Percentiles rank a stretch among this genome's conserved stretches.
Evolutionary conservation across 1,140 invertebrate genomes (phyloP).

Genomic region (Lineus longissimus): DNA sequence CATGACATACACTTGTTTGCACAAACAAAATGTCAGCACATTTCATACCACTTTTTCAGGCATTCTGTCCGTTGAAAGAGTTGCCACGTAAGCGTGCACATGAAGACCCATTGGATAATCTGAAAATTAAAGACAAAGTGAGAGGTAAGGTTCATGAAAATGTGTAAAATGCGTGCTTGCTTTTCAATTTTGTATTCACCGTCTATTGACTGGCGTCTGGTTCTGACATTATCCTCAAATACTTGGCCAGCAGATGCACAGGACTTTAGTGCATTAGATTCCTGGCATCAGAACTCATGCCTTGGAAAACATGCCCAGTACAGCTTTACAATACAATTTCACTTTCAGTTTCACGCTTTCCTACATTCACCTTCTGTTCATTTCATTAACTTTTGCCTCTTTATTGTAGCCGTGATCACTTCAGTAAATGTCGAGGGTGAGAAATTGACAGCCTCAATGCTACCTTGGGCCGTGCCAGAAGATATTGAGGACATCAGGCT

Average conservation of each 20-base stretch:
- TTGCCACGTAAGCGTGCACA: conserved; percentile 73
- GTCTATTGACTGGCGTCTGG: neutral
- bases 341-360: no score
- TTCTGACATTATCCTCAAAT: neutral
- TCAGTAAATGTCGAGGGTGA: neutral
- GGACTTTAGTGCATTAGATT: no score
- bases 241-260: no score
- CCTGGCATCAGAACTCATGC: no score
- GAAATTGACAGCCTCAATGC: conserved; percentile 8
- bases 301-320: no score
- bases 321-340: no score
- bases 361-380: no score
- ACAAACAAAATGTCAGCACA: neutral
- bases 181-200: neutral
- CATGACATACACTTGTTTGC: conserved; percentile 19
- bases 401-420: neutral
- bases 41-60: conserved; percentile 53
- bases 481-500: neutral
- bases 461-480: neutral
- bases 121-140: conserved; percentile 69
- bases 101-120: conserved; percentile 68
- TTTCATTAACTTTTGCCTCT: no score
- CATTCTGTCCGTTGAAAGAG: conserved; percentile 66
- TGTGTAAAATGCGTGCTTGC: conserved; percentile 7
- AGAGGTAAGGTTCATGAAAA: conserved; percentile 28